phyloP scores from a whole-genome alignment of 2,113 vertebrate genomes.

The Barbus barbus region DNA sequence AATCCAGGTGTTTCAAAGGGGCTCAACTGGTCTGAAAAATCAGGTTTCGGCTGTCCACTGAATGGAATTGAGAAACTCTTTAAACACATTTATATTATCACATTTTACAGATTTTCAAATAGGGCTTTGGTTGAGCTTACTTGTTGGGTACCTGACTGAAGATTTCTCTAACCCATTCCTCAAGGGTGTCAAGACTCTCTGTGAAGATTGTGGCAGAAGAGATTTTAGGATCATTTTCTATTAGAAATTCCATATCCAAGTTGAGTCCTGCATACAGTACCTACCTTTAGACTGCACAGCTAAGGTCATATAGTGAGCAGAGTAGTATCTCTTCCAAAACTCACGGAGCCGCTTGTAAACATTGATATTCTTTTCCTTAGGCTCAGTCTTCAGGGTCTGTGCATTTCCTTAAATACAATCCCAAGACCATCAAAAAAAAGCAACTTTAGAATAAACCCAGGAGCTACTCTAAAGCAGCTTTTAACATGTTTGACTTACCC shows the following conservation, averaged over 20 bases:
- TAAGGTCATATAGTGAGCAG: conserved; percentile 95
- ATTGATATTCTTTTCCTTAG: conserved; percentile 85
- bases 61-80: conserved; percentile 34
- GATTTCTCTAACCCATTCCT: conserved; percentile 93
- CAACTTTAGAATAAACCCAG: not conserved
- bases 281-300: conserved; percentile 95
- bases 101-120: not conserved
- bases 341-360: conserved; percentile 84
- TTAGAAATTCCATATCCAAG: not conserved
- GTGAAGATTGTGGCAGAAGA: conserved; percentile 22
- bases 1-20: conserved; percentile 92
- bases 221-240: not conserved
- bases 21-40: conserved; percentile 85
- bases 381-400: conserved; percentile 90
- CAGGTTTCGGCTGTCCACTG: conserved; percentile 82
- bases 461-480: not conserved
- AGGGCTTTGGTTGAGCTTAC: conserved; percentile 68
- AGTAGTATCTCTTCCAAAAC: conserved; percentile 92
- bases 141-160: conserved; percentile 94
- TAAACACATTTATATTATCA: no score
- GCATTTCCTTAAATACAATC: conserved; percentile 82
- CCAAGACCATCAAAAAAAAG: not conserved
- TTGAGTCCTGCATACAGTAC: not conserved
- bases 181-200: conserved; percentile 94
- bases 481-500: conserved; percentile 76